Conservation (phyloP, 2,888 invertebrate genomes). For the Diadegma fenestrale region DNA sequence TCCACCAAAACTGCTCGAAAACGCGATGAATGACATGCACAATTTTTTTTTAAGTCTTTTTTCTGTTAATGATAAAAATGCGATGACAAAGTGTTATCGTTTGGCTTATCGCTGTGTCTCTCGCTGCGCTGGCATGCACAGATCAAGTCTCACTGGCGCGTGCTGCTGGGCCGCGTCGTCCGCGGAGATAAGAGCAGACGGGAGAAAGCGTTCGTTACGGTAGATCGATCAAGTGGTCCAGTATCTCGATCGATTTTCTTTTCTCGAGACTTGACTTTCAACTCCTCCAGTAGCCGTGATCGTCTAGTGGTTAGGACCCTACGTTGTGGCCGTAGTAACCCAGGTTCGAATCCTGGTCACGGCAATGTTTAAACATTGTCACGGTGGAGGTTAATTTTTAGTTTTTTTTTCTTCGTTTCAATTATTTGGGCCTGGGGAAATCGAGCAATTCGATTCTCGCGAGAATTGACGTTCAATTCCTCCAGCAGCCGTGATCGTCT, state of each 20-base stretch:
- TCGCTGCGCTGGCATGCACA: conserved; percentile 1
- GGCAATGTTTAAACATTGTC: conserved; percentile 80
- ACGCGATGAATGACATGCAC: neutral
- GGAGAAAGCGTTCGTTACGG: conserved; percentile 42
- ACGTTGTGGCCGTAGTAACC: conserved; percentile 85
- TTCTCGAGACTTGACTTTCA: conserved; percentile 22
- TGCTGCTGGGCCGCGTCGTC: neutral
- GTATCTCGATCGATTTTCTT: conserved; percentile 55
- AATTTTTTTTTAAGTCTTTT: conserved; percentile 5
- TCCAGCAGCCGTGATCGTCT: conserved; percentile 71
- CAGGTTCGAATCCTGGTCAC: conserved; percentile 85
- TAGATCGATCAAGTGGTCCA: conserved; percentile 60
- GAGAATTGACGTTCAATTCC: conserved; percentile 34
- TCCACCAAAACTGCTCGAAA: too few relatives aligned
- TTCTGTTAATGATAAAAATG: neutral
- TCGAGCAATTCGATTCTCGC: neutral
- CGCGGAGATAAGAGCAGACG: neutral
- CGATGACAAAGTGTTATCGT: neutral
- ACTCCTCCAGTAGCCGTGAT: conserved; percentile 70
- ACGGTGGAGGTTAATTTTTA: conserved; percentile 65
- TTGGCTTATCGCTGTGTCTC: conserved; percentile 12
- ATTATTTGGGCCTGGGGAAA: neutral
- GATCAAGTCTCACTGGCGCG: conserved; percentile 7
- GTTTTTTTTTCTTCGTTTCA: neutral
- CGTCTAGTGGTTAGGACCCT: conserved; percentile 80